Base-by-base conservation (phyloP, 2,797 vertebrate species). In the Propithecus deckenii region DNA sequence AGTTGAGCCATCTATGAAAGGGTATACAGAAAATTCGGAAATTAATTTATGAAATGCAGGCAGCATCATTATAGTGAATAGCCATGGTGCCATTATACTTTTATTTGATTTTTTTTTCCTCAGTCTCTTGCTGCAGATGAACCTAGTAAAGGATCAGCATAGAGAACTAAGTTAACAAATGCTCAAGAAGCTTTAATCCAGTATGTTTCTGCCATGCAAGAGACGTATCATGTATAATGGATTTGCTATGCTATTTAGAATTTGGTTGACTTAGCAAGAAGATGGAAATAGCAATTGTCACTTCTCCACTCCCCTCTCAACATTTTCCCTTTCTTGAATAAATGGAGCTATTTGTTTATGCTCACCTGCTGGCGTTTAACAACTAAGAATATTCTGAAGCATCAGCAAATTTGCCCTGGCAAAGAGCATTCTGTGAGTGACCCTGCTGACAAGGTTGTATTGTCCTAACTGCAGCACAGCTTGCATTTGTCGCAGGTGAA, bases 401-500 rank as follows among this genome's bases (percentile, higher is more conserved):
- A 76, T 97, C 93, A 97, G 95, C 89, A 95, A 23, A 95, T 88
- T 97, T 95, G 57, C 50, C 13, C 35, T 59, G 46, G 61, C 67
- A 88, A 67, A 91, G 57, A 87, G 13, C 55, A 72, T 55, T 59
- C 52, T 88, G 18, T 38, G n/a, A 89, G n/a, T 90, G 80, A 93
- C 63, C 30, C 50, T 83, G 57, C 52, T 74, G 38, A 78, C 57
- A 65, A 20, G 75, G 12, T 48, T 74, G 46, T 22, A 38, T 28
- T n/a, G 48, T 91, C 50, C 52, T 79, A 69, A 76, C 57, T 50
- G 35, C 32, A 46, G 76, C 57, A 65, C 80, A 95, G 50, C 41
- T 96, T 95, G 87, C 41, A 43, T 89, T 95, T 94, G 94, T 95
- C n/a, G 69, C 85, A 92, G 90, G 95, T 92, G 90, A 95, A 88